phyloP scores from a whole-genome alignment of 2,888 invertebrate genomes.

The Cyrtodaria siliqua region DNA sequence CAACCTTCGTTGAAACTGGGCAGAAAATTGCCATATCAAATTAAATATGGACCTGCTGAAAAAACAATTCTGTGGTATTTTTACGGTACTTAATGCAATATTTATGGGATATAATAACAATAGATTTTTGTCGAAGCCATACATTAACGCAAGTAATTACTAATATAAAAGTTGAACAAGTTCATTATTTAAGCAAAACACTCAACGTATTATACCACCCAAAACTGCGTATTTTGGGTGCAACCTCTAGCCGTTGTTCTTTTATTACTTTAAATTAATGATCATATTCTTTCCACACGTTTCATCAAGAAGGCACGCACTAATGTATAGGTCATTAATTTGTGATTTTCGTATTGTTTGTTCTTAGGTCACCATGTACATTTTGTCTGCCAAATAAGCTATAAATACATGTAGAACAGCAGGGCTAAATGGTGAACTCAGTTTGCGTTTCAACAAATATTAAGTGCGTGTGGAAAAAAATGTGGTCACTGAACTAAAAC shows the following conservation, averaged over 20 bases:
- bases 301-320: not conserved
- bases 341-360: too few species aligned
- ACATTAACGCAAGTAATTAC: conserved; percentile 52
- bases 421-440: too few species aligned
- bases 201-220: conserved; percentile 31
- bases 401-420: too few species aligned
- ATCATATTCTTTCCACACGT: not conserved
- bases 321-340: too few species aligned
- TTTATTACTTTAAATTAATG: conserved; percentile 43
- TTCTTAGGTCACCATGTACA: too few species aligned
- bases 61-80: conserved; percentile 59
- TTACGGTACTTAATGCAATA: conserved; percentile 57
- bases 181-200: conserved; percentile 23
- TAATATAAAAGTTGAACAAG: conserved; percentile 47
- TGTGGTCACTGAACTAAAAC: too few species aligned
- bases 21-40: conserved; percentile 60
- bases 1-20: conserved; percentile 43
- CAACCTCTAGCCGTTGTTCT: conserved; percentile 17
- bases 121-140: conserved; percentile 35
- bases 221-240: not conserved
- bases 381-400: too few species aligned
- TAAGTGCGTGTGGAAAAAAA: too few species aligned
- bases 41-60: conserved; percentile 33
- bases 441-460: too few species aligned
- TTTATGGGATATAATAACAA: conserved; percentile 51